Percentiles rank a stretch among this genome's conserved stretches.
Evolutionary conservation across 2,888 invertebrate species (phyloP).

Genomic region (Philonicus albiceps): DNA sequence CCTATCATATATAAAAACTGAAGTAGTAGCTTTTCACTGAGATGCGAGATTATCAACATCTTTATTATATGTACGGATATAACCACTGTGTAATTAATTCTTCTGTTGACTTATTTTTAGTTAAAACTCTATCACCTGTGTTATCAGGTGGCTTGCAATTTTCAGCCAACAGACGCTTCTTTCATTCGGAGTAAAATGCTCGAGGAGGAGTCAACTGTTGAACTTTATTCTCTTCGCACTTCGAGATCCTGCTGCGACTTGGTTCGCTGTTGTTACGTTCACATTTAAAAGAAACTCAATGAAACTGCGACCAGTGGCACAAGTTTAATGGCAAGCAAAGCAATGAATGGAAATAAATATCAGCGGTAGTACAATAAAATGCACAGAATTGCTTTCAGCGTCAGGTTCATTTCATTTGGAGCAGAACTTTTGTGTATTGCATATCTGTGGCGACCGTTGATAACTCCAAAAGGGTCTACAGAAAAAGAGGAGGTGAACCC

Average conservation of each 20-base stretch:
- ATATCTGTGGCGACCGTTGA: neutral
- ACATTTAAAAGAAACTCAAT: neutral
- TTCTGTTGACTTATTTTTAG: too few relatives aligned
- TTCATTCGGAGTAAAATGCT: too few relatives aligned
- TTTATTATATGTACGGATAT: too few relatives aligned
- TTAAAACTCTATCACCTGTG: too few relatives aligned
- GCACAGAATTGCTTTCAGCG: neutral
- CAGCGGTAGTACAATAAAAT: neutral
- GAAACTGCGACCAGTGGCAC: neutral
- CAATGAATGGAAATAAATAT: constrained; percentile 17
- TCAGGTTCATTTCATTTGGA: neutral
- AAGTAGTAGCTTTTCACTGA: too few relatives aligned
- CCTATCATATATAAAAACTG: too few relatives aligned
- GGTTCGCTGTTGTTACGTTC: neutral
- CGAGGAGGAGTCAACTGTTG: too few relatives aligned
- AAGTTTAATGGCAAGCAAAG: constrained; percentile 20
- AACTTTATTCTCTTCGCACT: neutral
- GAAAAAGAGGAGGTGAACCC: constrained; percentile 11
- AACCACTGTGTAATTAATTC: too few relatives aligned
- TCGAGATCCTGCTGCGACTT: neutral
- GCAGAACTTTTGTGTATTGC: neutral
- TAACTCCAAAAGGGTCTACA: neutral
- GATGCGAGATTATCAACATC: too few relatives aligned
- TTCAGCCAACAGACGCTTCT: too few relatives aligned
- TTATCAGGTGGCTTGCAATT: too few relatives aligned